Conservation (phyloP, 2,113 vertebrate genomes). For the Oenanthe oenanthe region DNA sequence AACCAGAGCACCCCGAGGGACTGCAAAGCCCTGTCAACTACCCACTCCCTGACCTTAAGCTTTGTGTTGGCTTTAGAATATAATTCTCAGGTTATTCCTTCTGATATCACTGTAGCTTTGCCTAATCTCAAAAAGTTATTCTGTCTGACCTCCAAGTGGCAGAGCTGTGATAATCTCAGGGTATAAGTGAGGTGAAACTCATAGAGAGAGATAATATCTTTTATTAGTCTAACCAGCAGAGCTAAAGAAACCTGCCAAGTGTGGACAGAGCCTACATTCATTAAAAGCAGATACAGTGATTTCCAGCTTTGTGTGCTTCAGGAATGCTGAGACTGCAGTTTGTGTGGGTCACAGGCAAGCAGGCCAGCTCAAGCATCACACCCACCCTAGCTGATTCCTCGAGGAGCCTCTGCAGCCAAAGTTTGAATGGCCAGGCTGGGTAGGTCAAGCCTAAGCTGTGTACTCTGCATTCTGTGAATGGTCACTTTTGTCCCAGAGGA, state of each 20-base stretch:
- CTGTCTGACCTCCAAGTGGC: not conserved
- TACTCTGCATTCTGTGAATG: not conserved
- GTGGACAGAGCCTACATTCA: slow-evolving; percentile 12
- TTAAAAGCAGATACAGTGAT: slow-evolving; percentile 14
- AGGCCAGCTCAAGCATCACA: slow-evolving; percentile 2
- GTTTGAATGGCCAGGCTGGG: not conserved
- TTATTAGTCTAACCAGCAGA: not conserved
- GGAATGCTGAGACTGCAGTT: slow-evolving; percentile 29
- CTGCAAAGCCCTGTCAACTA: not conserved
- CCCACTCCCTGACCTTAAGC: not conserved
- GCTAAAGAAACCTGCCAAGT: slow-evolving; percentile 37
- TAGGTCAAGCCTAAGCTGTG: not conserved
- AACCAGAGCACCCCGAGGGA: not conserved
- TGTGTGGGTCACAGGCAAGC: not conserved
- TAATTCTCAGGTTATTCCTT: not conserved
- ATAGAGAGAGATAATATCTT: not conserved
- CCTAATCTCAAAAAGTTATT: not conserved
- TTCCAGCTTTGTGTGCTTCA: slow-evolving; percentile 24
- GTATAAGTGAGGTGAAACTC: not conserved
- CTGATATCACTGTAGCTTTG: not conserved
- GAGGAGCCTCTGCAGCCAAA: not conserved
- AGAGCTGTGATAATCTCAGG: not conserved
- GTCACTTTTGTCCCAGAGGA: not conserved
- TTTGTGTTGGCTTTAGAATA: not conserved
- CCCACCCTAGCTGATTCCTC: not conserved